Conservation (phyloP, 2,797 vertebrate genomes). For the Lindbergichthys nudifrons region DNA sequence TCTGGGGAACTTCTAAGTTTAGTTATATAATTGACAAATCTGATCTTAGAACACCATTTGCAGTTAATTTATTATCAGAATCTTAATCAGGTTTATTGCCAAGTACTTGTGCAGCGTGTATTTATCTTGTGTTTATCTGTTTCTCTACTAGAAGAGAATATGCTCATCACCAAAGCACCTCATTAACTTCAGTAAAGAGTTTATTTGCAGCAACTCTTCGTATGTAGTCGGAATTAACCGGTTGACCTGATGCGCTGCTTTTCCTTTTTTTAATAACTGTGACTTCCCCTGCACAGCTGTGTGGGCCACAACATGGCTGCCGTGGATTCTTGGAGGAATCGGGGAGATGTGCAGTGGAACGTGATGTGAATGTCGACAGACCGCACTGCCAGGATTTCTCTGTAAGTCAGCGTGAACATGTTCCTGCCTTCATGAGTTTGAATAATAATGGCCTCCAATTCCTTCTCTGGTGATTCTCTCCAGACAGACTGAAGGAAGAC, state of each 20-base stretch:
- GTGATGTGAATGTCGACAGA: conserved; percentile 56
- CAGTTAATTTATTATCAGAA: neutral
- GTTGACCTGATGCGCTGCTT: neutral
- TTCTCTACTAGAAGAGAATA: conserved; percentile 5
- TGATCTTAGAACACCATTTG: neutral
- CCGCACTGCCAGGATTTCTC: conserved; percentile 16
- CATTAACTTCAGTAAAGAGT: conserved; percentile 35
- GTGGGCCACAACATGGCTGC: conserved; percentile 48
- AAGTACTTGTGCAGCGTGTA: no score
- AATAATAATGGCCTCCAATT: conserved; percentile 32
- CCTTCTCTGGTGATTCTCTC: conserved; percentile 9
- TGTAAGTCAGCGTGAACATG: conserved; percentile 25
- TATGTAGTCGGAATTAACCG: neutral
- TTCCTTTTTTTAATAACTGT: neutral
- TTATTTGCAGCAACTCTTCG: conserved; percentile 6
- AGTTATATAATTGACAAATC: neutral
- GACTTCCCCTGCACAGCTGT: conserved; percentile 19
- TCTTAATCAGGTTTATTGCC: no score
- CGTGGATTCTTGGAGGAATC: conserved; percentile 37
- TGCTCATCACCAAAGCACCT: conserved; percentile 25
- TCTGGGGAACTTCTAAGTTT: neutral
- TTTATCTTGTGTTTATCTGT: neutral
- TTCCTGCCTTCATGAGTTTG: conserved; percentile 29
- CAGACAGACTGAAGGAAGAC: neutral
- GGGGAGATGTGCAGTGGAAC: conserved; percentile 63